Conservation (phyloP, 30 jellyfish, hydroid and myxozoan genomes). For the Cassiopea andromeda region DNA sequence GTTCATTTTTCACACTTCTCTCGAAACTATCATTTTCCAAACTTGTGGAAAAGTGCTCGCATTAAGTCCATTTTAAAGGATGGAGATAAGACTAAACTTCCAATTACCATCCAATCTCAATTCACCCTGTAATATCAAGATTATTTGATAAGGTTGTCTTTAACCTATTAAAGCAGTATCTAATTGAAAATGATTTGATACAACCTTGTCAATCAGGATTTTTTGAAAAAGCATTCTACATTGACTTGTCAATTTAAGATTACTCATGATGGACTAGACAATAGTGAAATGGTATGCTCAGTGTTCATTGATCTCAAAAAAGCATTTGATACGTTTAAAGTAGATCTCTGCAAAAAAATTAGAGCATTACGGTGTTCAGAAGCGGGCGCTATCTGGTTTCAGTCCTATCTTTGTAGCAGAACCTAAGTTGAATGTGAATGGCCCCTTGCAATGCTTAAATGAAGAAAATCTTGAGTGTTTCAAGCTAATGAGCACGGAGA, state of each 20-base stretch:
- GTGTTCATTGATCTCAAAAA: slow-evolving; percentile 31
- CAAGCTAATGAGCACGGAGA: too few relatives aligned
- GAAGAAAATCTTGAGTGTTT: too few relatives aligned
- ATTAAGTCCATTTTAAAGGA: slow-evolving; percentile 5
- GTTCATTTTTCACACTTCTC: slow-evolving; percentile 6
- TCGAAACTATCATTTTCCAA: slow-evolving; percentile 5
- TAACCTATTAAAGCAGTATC: slow-evolving; percentile 34
- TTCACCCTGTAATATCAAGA: too few relatives aligned
- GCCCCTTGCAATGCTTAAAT: too few relatives aligned
- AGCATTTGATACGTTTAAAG: slow-evolving; percentile 52
- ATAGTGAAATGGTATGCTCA: neutral
- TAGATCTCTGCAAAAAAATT: neutral
- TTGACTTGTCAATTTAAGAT: slow-evolving; percentile 22
- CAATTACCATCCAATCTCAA: slow-evolving; percentile 26
- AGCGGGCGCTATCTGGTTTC: neutral
- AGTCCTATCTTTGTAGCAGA: neutral
- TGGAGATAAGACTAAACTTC: slow-evolving; percentile 7
- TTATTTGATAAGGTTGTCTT: slow-evolving; percentile 33
- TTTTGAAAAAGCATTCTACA: slow-evolving; percentile 3
- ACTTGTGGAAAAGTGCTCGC: neutral
- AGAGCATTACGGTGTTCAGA: neutral
- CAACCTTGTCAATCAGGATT: slow-evolving; percentile 26
- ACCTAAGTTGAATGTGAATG: neutral
- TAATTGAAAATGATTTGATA: neutral
- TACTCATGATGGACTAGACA: slow-evolving; percentile 23